Conservation (phyloP, 2,797 vertebrate genomes). For the Pseudocheirus occidentalis region DNA sequence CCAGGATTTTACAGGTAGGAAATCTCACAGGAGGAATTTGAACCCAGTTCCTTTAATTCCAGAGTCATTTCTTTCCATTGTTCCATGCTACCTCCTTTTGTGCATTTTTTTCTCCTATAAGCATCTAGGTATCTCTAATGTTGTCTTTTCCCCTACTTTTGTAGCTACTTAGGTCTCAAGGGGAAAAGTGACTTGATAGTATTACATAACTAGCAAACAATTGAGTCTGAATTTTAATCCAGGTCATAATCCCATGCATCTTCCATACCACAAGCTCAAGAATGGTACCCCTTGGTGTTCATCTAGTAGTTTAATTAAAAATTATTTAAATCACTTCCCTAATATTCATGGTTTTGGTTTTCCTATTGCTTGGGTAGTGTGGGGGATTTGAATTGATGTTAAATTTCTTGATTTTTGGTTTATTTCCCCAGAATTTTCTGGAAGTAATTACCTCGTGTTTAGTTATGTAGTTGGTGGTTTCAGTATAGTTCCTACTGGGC, state of each 20-base stretch:
- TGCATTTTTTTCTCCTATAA: background rate
- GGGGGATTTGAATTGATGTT: slow-evolving; percentile 15
- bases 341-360: background rate
- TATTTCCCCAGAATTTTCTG: slow-evolving; percentile 26
- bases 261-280: background rate
- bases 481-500: background rate
- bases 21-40: slow-evolving; percentile 22
- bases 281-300: slow-evolving; percentile 5
- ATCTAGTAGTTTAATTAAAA: background rate
- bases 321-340: background rate
- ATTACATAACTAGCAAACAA: background rate
- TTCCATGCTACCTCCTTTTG: slow-evolving; percentile 7
- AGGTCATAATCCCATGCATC: background rate
- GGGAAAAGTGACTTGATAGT: background rate
- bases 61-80: background rate
- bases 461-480: background rate
- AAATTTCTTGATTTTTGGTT: slow-evolving; percentile 37
- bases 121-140: background rate
- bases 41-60: slow-evolving; percentile 8
- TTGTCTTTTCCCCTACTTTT: background rate
- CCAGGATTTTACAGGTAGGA: background rate
- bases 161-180: background rate
- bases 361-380: background rate
- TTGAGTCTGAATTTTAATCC: background rate
- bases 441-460: slow-evolving; percentile 21